A percentile compares a stretch with the other conserved stretches of the same genome.
phyloP scores from a whole-genome alignment of 2,888 invertebrate species.

The Erannis defoliaria region DNA sequence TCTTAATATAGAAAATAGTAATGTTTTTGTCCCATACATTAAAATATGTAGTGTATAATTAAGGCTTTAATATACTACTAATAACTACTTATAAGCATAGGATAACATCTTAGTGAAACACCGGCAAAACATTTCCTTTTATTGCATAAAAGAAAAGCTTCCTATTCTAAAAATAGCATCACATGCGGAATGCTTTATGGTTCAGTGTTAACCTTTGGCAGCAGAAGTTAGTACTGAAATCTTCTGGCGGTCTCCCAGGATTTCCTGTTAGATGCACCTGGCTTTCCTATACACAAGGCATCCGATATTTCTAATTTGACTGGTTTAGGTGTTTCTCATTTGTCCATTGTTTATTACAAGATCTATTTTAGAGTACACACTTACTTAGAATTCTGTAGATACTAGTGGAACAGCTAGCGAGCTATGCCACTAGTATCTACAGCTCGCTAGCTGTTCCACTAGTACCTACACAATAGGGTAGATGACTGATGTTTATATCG shows the following conservation, averaged over 20 bases:
- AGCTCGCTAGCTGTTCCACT: too few species aligned
- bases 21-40: too few species aligned
- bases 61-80: too few species aligned
- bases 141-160: conserved; percentile 33
- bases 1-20: too few species aligned
- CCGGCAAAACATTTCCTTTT: conserved; percentile 8
- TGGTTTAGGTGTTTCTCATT: conserved; percentile 3
- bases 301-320: conserved; percentile 33
- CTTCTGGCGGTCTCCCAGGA: conserved; percentile 75
- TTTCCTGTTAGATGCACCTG: conserved; percentile 72
- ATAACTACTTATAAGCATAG: not conserved
- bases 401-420: too few species aligned
- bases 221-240: conserved; percentile 60
- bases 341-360: conserved; percentile 11
- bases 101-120: too few species aligned
- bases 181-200: conserved; percentile 39
- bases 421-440: too few species aligned
- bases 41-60: too few species aligned
- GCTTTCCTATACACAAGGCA: conserved; percentile 50
- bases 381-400: too few species aligned
- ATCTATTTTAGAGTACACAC: not conserved
- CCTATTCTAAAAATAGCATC: conserved; percentile 36
- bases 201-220: conserved; percentile 81
- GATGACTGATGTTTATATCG: too few species aligned
- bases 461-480: too few species aligned